These are phyloP conservation scores for Electrona antarctica DNA, from an alignment of 2,113 vertebrate genomes.

Conservation along the genomic window DNA sequence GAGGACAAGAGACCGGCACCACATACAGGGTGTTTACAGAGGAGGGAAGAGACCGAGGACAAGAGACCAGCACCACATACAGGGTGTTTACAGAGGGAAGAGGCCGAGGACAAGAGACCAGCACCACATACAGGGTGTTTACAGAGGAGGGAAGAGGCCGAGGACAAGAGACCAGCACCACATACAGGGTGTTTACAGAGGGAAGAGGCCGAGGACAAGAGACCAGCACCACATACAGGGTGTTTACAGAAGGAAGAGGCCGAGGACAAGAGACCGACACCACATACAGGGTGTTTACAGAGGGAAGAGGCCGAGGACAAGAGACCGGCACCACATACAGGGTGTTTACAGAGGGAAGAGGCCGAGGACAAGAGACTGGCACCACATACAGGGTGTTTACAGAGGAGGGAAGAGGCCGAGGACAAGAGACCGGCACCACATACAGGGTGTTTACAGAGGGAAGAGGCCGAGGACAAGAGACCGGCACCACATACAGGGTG, in stretches of 20 bases:
- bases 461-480: conserved; percentile 21
- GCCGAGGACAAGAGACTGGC: conserved; percentile 30
- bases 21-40: conserved; percentile 69
- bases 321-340: conserved; percentile 52
- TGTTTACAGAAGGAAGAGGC: conserved; percentile 66
- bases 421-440: conserved; percentile 44
- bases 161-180: conserved; percentile 40
- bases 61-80: conserved; percentile 51
- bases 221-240: conserved; percentile 55
- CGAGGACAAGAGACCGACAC: conserved; percentile 35
- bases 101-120: conserved; percentile 22
- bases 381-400: conserved; percentile 68
- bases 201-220: conserved; percentile 18
- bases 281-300: conserved; percentile 69
- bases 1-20: conserved; percentile 38
- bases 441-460: conserved; percentile 70
- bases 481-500: conserved; percentile 58
- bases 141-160: conserved; percentile 53
- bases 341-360: conserved; percentile 69
- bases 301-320: conserved; percentile 25
- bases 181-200: conserved; percentile 69
- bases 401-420: conserved; percentile 42
- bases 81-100: conserved; percentile 70
- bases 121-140: conserved; percentile 66
- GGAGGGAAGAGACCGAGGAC: conserved; percentile 18